Conservation (phyloP, 1,140 invertebrate species). For the Drosophila equinoxialis region DNA sequence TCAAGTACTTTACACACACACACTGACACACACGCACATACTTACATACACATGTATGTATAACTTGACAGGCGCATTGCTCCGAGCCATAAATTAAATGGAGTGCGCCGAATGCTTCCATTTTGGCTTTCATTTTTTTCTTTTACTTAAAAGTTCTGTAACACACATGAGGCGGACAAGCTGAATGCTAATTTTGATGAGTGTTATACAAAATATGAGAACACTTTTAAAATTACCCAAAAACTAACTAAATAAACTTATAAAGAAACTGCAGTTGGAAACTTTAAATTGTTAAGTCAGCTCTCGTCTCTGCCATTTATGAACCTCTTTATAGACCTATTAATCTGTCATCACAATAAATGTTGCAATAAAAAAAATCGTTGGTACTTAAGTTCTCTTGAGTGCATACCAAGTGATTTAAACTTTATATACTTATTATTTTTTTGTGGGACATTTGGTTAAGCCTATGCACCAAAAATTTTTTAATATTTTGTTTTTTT, state of each 20-base stretch:
- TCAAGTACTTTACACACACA: constrained; percentile 41
- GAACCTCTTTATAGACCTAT: too few relatives aligned
- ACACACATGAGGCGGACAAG: background rate
- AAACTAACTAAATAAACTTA: background rate
- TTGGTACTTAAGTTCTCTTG: too few relatives aligned
- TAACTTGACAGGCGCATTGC: constrained; percentile 60
- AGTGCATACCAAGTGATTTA: too few relatives aligned
- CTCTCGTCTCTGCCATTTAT: background rate
- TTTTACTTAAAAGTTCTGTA: constrained; percentile 18
- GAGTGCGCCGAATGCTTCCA: constrained; percentile 29
- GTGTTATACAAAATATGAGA: background rate
- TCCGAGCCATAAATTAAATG: constrained; percentile 71
- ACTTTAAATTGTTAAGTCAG: background rate
- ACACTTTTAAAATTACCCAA: background rate
- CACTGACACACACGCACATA: constrained; percentile 16
- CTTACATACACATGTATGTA: constrained; percentile 3
- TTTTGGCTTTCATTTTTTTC: constrained; percentile 5
- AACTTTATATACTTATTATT: too few relatives aligned
- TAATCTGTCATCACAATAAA: too few relatives aligned
- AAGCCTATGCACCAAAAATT: too few relatives aligned
- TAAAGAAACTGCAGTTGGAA: background rate
- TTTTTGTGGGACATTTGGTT: too few relatives aligned
- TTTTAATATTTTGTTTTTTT: too few relatives aligned
- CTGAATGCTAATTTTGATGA: constrained; percentile 18
- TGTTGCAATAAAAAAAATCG: too few relatives aligned